Evolutionary conservation across 2,888 invertebrate species (phyloP).

Genomic region (Apodemia duryi): DNA sequence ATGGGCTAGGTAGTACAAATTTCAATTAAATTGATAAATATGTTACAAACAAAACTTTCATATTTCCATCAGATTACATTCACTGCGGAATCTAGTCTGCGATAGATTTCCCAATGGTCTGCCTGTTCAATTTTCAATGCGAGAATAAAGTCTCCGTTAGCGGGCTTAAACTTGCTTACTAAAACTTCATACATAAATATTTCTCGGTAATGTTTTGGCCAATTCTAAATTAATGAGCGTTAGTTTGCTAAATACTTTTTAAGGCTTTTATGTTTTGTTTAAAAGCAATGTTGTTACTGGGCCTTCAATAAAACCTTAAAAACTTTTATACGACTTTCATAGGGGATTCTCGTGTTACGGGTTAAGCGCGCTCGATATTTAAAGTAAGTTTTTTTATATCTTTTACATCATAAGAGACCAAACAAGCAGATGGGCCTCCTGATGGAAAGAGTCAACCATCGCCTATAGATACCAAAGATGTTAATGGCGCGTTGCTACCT

Average conservation of each 20-base stretch:
- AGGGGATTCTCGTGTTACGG: too few relatives aligned
- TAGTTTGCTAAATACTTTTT: background rate
- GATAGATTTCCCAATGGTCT: constrained; percentile 29
- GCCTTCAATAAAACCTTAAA: too few relatives aligned
- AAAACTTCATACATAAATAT: constrained; percentile 29
- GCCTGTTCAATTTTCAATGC: constrained; percentile 24
- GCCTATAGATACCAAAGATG: too few relatives aligned
- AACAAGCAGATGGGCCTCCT: too few relatives aligned
- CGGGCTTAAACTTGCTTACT: constrained; percentile 21
- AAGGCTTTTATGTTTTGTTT: background rate
- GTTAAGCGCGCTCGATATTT: too few relatives aligned
- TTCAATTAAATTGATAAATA: constrained; percentile 5
- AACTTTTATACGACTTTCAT: too few relatives aligned
- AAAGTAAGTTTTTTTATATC: too few relatives aligned
- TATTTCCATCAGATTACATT: constrained; percentile 25
- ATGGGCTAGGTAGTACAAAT: background rate
- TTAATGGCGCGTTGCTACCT: too few relatives aligned
- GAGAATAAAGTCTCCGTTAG: constrained; percentile 23
- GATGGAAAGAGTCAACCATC: too few relatives aligned
- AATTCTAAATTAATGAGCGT: background rate
- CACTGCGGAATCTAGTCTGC: constrained; percentile 23
- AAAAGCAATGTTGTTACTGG: background rate
- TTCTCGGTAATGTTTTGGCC: constrained; percentile 13
- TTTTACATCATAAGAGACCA: too few relatives aligned
- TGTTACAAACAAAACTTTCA: constrained; percentile 8